Percentiles rank a stretch among this genome's conserved stretches.
Conservation (phyloP, 2,888 invertebrate genomes). For the Oligia fasciuncula region DNA sequence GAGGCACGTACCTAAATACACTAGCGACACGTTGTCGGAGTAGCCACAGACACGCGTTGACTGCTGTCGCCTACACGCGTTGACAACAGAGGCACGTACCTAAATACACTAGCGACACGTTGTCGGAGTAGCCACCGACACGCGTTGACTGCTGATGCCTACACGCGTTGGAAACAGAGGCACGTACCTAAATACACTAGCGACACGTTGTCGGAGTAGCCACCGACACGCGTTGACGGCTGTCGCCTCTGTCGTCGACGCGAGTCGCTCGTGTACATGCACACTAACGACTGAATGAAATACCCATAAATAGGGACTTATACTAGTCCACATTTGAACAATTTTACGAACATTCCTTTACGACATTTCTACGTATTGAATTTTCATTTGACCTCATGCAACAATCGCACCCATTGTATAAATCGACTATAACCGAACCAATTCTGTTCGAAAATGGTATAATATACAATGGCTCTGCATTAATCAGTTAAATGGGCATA, state of each 20-base stretch:
- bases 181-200: no score
- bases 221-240: no score
- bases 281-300: background rate
- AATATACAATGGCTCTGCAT: slow-evolving; percentile 35
- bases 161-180: no score
- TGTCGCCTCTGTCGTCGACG: background rate
- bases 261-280: background rate
- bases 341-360: background rate
- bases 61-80: no score
- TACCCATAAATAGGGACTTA: background rate
- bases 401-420: slow-evolving; percentile 13
- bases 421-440: slow-evolving; percentile 18
- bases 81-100: no score
- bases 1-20: no score
- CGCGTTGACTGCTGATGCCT: no score
- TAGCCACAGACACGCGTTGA: no score
- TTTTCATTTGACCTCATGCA: slow-evolving; percentile 16
- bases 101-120: no score
- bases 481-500: slow-evolving; percentile 41
- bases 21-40: no score
- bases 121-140: no score
- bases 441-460: slow-evolving; percentile 30
- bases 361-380: slow-evolving; percentile 10
- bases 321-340: background rate
- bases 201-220: no score